Percentiles rank a stretch among this genome's conserved stretches.
Conservation (phyloP, 35 echinoderm and acorn worm species). For the Holothuria glaberrima region DNA sequence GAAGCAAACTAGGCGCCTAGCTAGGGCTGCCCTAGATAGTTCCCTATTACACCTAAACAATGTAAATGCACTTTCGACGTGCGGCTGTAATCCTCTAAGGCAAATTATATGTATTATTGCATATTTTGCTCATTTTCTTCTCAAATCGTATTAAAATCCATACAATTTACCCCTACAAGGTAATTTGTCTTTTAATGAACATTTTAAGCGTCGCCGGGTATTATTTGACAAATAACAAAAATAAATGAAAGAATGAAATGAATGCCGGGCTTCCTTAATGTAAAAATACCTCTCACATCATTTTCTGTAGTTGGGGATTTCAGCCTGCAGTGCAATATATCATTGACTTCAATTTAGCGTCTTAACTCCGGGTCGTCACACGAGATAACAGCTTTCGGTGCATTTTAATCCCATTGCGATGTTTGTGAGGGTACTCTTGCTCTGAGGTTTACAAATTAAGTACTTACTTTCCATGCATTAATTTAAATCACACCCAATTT, state of each 20-base stretch:
- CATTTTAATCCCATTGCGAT: conserved; percentile 17
- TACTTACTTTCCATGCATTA: not conserved
- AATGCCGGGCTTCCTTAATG: too few relatives aligned
- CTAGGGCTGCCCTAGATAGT: conserved; percentile 12
- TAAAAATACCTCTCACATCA: too few relatives aligned
- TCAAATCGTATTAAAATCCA: conserved; percentile 32
- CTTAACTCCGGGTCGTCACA: conserved; percentile 23
- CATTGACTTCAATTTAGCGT: conserved; percentile 30
- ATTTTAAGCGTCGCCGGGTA: conserved; percentile 22
- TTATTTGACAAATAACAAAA: conserved; percentile 12
- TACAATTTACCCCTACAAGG: conserved; percentile 18
- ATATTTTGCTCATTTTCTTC: conserved; percentile 30
- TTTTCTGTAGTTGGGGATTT: not conserved
- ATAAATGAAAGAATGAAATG: too few relatives aligned
- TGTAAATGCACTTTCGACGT: conserved; percentile 36
- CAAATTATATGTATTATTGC: conserved; percentile 28
- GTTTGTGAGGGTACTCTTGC: not conserved
- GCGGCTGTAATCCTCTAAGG: not conserved
- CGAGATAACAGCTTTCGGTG: conserved; percentile 25
- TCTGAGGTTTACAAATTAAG: conserved; percentile 30
- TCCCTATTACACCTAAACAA: not conserved
- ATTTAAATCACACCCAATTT: conserved; percentile 50
- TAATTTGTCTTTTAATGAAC: conserved; percentile 55
- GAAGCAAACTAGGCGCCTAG: too few relatives aligned
- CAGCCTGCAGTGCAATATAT: conserved; percentile 27